phyloP scores from a whole-genome alignment of 2,888 invertebrate genomes.

The Allacma fusca region DNA sequence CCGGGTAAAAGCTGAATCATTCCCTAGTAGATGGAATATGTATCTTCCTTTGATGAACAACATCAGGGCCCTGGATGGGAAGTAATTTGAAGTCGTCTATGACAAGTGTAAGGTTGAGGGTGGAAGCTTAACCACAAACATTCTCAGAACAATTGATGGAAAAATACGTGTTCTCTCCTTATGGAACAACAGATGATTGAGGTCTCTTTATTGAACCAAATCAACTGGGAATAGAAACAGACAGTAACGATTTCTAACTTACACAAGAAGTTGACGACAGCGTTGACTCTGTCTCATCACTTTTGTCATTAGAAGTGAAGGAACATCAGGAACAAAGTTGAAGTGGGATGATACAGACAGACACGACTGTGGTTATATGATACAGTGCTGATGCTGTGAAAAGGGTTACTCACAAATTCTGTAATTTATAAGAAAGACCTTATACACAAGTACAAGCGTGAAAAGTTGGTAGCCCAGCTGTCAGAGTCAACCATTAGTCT shows the following conservation, averaged over 20 bases:
- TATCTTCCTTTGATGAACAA: no score
- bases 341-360: background rate
- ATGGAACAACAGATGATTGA: conserved; percentile 4
- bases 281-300: conserved; percentile 18
- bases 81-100: no score
- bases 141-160: background rate
- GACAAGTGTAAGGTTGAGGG: background rate
- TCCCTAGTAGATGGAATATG: no score
- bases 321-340: background rate
- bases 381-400: no score
- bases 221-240: conserved; percentile 17
- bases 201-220: conserved; percentile 23
- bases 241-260: background rate
- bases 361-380: no score
- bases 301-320: conserved; percentile 18
- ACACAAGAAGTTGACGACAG: conserved; percentile 16
- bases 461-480: background rate
- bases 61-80: no score
- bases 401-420: no score
- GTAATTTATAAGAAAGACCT: no score
- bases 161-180: background rate
- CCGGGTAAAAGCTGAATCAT: no score
- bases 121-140: background rate
- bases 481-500: conserved; percentile 1
- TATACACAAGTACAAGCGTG: no score